Conservation (phyloP, 2,888 invertebrate species). For the Phanerotoma sp. region DNA sequence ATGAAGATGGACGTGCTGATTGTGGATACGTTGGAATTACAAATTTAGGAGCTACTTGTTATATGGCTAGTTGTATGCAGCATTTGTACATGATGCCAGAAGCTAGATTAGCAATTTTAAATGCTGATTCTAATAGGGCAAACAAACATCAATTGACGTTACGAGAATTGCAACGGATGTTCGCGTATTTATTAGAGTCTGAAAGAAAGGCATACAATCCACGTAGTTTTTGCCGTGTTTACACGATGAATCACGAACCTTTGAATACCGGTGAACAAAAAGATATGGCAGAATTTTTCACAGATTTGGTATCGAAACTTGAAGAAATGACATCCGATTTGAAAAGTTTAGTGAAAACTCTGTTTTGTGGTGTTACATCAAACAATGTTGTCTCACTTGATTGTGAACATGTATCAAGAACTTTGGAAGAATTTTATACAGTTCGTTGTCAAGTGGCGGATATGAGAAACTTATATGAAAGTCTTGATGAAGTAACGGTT, state of each 20-base stretch:
- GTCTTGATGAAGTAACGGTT: constrained; percentile 94
- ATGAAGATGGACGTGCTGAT: constrained; percentile 90
- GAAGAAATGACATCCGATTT: constrained; percentile 94
- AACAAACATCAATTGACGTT: constrained; percentile 82
- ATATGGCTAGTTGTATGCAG: constrained; percentile 97
- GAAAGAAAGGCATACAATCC: constrained; percentile 96
- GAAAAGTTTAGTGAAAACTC: constrained; percentile 83
- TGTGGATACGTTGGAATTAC: constrained; percentile 94
- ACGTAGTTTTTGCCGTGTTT: constrained; percentile 91
- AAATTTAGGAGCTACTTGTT: constrained; percentile 94
- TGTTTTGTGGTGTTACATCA: constrained; percentile 92
- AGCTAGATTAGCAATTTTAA: constrained; percentile 80
- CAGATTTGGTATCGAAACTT: constrained; percentile 91
- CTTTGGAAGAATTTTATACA: constrained; percentile 94
- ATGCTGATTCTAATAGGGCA: constrained; percentile 70
- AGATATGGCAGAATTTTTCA: constrained; percentile 98
- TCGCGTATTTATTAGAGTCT: constrained; percentile 90
- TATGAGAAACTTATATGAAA: constrained; percentile 94
- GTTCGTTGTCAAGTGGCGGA: constrained; percentile 96
- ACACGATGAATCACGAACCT: constrained; percentile 96
- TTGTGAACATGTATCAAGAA: constrained; percentile 92
- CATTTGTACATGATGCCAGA: constrained; percentile 98
- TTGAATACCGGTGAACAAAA: constrained; percentile 96
- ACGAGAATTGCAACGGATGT: constrained; percentile 90
- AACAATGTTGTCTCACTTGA: constrained; percentile 96